Conservation (phyloP, 35 echinoderm and acorn worm genomes). For the Ophiothrix spiculata region DNA sequence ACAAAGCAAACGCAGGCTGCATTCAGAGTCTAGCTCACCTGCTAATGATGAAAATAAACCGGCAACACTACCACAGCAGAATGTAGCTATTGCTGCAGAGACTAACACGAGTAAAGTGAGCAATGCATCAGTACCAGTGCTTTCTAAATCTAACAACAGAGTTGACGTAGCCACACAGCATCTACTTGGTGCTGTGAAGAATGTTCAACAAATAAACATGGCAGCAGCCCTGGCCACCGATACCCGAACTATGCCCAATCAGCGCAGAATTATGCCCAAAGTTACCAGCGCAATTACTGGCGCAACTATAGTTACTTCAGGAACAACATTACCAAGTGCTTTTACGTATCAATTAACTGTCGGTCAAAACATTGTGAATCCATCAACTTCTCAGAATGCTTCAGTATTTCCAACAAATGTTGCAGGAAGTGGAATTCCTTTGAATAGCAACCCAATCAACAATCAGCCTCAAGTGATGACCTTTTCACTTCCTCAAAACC, state of each 20-base stretch:
- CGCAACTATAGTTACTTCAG: not conserved
- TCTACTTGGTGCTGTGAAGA: not conserved
- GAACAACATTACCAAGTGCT: not conserved
- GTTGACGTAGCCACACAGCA: not conserved
- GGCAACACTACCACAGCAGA: not conserved
- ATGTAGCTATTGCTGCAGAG: not conserved
- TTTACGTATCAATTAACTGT: not conserved
- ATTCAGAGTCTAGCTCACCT: not conserved
- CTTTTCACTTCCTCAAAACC: not conserved
- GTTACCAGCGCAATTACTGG: not conserved
- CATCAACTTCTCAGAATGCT: not conserved
- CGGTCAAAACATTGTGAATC: not conserved
- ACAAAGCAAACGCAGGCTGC: not conserved
- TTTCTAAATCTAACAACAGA: not conserved
- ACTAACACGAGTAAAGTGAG: not conserved
- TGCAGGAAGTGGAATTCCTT: not conserved
- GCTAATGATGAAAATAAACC: not conserved
- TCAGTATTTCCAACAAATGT: not conserved
- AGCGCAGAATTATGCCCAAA: not conserved
- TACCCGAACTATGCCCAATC: not conserved
- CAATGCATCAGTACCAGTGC: not conserved
- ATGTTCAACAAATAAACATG: not conserved
- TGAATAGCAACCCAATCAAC: not conserved
- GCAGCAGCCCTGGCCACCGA: not conserved
- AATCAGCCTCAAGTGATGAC: not conserved